A percentile compares a stretch with the other conserved stretches of the same genome.
phyloP scores from a whole-genome alignment of 2,797 vertebrate genomes.

The Sebastolobus altivelis region DNA sequence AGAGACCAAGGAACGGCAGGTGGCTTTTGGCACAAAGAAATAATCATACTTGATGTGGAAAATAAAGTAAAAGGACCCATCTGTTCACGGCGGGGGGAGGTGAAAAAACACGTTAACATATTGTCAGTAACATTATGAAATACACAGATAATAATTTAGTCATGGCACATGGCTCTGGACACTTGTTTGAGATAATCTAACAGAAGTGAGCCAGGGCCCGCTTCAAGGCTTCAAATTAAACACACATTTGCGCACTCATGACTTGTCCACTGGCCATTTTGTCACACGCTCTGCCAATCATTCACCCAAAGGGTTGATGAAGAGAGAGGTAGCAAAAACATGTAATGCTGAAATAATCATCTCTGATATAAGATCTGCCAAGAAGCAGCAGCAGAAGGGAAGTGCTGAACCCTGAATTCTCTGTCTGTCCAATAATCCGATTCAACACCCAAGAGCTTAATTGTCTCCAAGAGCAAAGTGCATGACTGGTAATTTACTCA shows the following conservation, averaged over 20 bases:
- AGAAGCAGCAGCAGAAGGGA: slow-evolving; percentile 31
- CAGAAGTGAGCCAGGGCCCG: slow-evolving; percentile 67
- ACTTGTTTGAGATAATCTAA: slow-evolving; percentile 88
- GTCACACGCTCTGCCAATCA: slow-evolving; percentile 62
- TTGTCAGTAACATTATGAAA: slow-evolving; percentile 99
- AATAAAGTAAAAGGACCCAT: slow-evolving; percentile 99
- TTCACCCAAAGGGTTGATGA: slow-evolving; percentile 56
- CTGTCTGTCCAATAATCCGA: background rate
- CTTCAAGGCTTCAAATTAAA: slow-evolving; percentile 74
- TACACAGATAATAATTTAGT: slow-evolving; percentile 99
- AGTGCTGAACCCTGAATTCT: slow-evolving; percentile 20
- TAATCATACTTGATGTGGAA: slow-evolving; percentile 99
- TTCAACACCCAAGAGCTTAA: slow-evolving; percentile 4
- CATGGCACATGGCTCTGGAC: slow-evolving; percentile 90
- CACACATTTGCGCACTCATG: slow-evolving; percentile 62
- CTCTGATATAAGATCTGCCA: slow-evolving; percentile 22
- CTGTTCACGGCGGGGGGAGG: slow-evolving; percentile 96
- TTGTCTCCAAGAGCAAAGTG: background rate
- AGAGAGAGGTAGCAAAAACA: slow-evolving; percentile 18
- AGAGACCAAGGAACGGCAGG: slow-evolving; percentile 98
- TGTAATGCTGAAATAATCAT: slow-evolving; percentile 35
- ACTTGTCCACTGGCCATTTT: slow-evolving; percentile 65
- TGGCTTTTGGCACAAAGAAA: slow-evolving; percentile 99
- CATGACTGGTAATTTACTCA: background rate
- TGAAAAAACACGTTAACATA: slow-evolving; percentile 98